Evolutionary conservation across 2,113 vertebrate species (phyloP).

Genomic region (Campylomormyrus numenius): DNA sequence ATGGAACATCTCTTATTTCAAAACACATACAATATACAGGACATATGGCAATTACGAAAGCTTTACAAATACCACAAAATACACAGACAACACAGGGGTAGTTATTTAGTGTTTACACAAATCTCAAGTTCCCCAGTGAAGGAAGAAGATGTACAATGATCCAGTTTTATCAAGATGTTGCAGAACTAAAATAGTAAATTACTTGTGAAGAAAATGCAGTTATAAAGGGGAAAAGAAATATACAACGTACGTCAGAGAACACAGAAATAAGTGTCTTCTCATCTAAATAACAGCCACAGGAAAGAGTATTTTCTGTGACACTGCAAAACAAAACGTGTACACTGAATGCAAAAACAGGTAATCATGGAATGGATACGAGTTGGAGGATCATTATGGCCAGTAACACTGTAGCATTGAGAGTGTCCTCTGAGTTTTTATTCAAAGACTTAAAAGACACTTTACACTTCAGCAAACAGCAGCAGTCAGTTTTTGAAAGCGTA

Average conservation of each 20-base stretch:
- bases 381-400: not conserved
- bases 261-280: not conserved
- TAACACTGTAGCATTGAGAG: not conserved
- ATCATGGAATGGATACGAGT: not conserved
- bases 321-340: not conserved
- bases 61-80: conserved; percentile 19
- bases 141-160: conserved; percentile 5
- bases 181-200: not conserved
- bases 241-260: not conserved
- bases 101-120: not conserved
- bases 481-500: not conserved
- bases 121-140: conserved; percentile 24
- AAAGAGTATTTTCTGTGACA: not conserved
- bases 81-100: conserved; percentile 18
- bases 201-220: not conserved
- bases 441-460: not conserved
- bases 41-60: conserved; percentile 12
- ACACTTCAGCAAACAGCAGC: not conserved
- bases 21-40: conserved; percentile 10
- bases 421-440: not conserved
- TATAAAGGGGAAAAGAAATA: not conserved
- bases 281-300: not conserved
- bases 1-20: conserved; percentile 6
- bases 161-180: not conserved
- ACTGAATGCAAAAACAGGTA: not conserved